Evolutionary conservation across 2,888 invertebrate genomes (phyloP).

Genomic region (Eumacrocentrus americanus): DNA sequence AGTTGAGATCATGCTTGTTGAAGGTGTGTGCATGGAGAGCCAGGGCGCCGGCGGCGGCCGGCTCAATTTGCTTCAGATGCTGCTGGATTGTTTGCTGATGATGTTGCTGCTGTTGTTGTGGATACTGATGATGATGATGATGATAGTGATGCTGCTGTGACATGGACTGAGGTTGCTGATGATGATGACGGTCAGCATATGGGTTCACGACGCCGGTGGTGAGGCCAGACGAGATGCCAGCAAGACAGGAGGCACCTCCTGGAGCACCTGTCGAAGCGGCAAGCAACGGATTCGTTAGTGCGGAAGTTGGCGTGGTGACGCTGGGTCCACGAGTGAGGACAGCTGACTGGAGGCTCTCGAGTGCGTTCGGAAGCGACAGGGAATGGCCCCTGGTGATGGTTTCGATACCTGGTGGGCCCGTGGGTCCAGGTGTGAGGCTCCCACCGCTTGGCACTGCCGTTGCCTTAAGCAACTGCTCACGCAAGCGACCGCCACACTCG

Average conservation of each 20-base stretch:
- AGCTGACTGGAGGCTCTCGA: conserved; percentile 49
- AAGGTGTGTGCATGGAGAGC: conserved; percentile 65
- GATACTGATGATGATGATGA: conserved; percentile 45
- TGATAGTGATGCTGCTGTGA: conserved; percentile 56
- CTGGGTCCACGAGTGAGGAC: conserved; percentile 50
- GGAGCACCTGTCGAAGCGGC: conserved; percentile 52
- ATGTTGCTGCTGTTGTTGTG: conserved; percentile 47
- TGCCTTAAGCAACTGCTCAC: conserved; percentile 56
- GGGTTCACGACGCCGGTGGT: conserved; percentile 58
- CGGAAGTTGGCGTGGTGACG: conserved; percentile 43
- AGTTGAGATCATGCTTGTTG: conserved; percentile 70
- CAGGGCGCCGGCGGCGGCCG: conserved; percentile 56
- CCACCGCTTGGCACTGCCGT: conserved; percentile 48
- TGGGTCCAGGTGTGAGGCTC: conserved; percentile 63
- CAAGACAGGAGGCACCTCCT: conserved; percentile 48
- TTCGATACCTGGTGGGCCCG: conserved; percentile 54
- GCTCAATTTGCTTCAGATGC: conserved; percentile 56
- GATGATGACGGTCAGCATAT: conserved; percentile 52
- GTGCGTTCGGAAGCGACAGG: conserved; percentile 38
- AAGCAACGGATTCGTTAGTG: conserved; percentile 55
- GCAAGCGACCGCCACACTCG: conserved; percentile 59
- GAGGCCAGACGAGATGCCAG: conserved; percentile 52
- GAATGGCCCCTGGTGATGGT: conserved; percentile 29
- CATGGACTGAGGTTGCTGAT: conserved; percentile 61
- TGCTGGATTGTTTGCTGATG: conserved; percentile 40